phyloP scores from a whole-genome alignment of 2,888 invertebrate species.

The Trichacis sp. region DNA sequence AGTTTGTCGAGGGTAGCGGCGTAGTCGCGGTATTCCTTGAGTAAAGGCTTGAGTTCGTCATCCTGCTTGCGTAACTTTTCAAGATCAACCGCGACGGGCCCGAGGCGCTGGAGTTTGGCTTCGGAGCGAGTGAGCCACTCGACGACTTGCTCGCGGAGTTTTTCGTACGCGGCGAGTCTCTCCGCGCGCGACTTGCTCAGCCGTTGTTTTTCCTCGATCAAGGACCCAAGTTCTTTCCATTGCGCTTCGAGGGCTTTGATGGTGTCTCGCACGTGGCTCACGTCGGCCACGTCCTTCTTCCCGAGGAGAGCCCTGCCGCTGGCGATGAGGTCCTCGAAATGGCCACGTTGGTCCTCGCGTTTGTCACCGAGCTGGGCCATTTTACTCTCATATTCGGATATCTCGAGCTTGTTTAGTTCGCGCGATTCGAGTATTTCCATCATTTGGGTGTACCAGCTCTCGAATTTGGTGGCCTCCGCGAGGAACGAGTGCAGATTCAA shows the following conservation, averaged over 20 bases:
- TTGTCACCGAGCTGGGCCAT: conserved; percentile 73
- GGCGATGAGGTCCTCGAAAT: conserved; percentile 83
- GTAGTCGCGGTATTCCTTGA: conserved; percentile 91
- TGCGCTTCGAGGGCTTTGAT: conserved; percentile 88
- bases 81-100: conserved; percentile 89
- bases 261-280: conserved; percentile 83
- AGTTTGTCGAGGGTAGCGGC: conserved; percentile 88
- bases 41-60: conserved; percentile 85
- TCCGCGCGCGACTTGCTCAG: conserved; percentile 87
- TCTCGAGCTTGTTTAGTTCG: conserved; percentile 77
- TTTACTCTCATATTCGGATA: conserved; percentile 75
- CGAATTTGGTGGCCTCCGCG: conserved; percentile 72
- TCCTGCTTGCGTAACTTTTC: conserved; percentile 87
- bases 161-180: conserved; percentile 88
- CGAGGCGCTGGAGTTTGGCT: conserved; percentile 79
- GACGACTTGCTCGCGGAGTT: conserved; percentile 82
- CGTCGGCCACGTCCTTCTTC: conserved; percentile 91
- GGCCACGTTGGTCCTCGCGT: conserved; percentile 71
- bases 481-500: conserved; percentile 70
- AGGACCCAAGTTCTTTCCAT: conserved; percentile 88
- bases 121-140: conserved; percentile 90
- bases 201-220: conserved; percentile 87
- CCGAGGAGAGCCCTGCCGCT: conserved; percentile 84
- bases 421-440: conserved; percentile 81
- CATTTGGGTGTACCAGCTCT: conserved; percentile 79